These are phyloP conservation scores for Clivina fossor DNA, from an alignment of 2,888 invertebrate species.

Conservation along the genomic window DNA sequence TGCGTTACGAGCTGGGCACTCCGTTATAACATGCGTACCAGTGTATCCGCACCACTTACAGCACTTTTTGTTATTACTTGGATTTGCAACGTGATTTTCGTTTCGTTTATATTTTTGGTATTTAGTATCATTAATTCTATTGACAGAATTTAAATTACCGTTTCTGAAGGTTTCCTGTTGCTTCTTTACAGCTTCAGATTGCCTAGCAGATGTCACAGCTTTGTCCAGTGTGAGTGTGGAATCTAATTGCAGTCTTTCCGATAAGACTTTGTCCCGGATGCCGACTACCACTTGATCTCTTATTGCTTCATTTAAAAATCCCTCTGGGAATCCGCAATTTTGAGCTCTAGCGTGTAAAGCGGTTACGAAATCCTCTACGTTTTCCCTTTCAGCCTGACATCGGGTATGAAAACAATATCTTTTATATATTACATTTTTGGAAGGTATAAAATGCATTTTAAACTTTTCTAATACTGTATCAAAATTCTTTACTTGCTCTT, in stretches of 20 bases:
- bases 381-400: slow-evolving; percentile 25
- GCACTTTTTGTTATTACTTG: not conserved
- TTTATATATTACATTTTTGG: slow-evolving; percentile 31
- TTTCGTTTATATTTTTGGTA: not conserved
- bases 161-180: slow-evolving; percentile 31
- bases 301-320: slow-evolving; percentile 28
- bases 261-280: slow-evolving; percentile 22
- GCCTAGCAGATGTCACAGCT: slow-evolving; percentile 26
- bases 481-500: not conserved
- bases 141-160: no score
- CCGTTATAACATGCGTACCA: slow-evolving; percentile 6
- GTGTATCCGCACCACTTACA: slow-evolving; percentile 14
- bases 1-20: slow-evolving; percentile 26
- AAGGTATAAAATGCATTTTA: slow-evolving; percentile 24
- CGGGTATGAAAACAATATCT: slow-evolving; percentile 30
- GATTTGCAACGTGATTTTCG: not conserved
- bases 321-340: slow-evolving; percentile 26
- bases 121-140: no score
- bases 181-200: slow-evolving; percentile 27
- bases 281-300: slow-evolving; percentile 34
- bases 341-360: slow-evolving; percentile 25
- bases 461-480: slow-evolving; percentile 12
- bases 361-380: slow-evolving; percentile 31
- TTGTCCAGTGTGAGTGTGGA: slow-evolving; percentile 26
- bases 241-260: slow-evolving; percentile 32